Conservation (phyloP, 2,113 vertebrate genomes). For the Malurus cyaneus region DNA sequence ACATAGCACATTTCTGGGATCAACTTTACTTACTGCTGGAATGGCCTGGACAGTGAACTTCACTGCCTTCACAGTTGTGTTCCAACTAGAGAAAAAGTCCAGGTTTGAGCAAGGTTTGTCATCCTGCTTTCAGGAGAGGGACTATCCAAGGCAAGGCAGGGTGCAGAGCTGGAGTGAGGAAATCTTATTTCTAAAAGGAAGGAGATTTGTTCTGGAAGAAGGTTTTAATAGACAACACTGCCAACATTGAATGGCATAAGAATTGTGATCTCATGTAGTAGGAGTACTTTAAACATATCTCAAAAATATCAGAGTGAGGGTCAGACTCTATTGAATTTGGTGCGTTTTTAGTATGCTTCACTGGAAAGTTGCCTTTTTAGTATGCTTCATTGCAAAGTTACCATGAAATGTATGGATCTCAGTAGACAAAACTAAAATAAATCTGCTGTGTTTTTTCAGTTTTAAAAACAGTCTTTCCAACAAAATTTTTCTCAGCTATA, state of each 20-base stretch:
- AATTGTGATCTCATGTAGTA: neutral
- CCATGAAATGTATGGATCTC: neutral
- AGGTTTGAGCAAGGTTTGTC: neutral
- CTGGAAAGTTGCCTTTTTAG: neutral
- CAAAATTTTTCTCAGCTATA: neutral
- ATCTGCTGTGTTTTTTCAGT: neutral
- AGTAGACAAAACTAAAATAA: slow-evolving; percentile 30
- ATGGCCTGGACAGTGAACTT: neutral
- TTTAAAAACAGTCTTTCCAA: neutral
- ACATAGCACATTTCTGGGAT: neutral
- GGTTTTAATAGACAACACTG: neutral
- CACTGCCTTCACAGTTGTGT: rapidly evolving
- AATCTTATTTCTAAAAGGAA: neutral
- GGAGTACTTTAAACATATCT: neutral
- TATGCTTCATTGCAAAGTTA: neutral
- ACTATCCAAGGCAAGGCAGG: neutral
- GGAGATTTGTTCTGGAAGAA: neutral
- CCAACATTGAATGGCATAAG: neutral
- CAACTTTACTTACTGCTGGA: neutral
- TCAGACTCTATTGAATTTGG: neutral
- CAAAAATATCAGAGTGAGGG: neutral
- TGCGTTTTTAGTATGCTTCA: neutral
- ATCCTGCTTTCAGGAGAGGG: neutral
- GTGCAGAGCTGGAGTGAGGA: neutral
- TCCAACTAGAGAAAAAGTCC: neutral